Conservation (phyloP, 1,140 invertebrate species). For the Neodiprion pinetum region DNA sequence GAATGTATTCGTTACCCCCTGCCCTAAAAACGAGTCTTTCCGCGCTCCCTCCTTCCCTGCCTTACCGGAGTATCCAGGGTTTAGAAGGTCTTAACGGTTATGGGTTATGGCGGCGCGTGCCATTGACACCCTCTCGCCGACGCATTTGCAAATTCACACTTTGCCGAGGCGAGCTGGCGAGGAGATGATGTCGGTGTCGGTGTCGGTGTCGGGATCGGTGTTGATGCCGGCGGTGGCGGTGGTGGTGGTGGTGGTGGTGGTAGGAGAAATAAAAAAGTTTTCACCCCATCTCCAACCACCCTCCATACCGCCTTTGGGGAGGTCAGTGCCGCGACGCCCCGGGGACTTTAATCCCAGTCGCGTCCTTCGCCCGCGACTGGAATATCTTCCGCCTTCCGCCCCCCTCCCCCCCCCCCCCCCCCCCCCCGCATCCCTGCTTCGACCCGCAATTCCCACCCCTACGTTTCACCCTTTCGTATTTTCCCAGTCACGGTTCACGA, state of each 20-base stretch:
- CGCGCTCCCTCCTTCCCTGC: neutral
- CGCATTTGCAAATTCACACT: constrained; percentile 15
- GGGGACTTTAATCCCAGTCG: neutral
- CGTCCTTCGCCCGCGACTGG: neutral
- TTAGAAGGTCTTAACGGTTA: constrained; percentile 16
- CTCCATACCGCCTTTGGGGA: neutral
- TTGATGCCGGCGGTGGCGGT: neutral
- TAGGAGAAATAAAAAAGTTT: constrained; percentile 6
- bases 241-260: neutral
- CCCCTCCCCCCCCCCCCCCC: too few relatives aligned
- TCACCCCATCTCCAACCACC: constrained; percentile 10
- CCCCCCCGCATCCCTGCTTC: neutral
- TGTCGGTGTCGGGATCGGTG: neutral
- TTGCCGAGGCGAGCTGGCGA: neutral
- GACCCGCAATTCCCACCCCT: neutral
- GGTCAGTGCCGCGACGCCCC: constrained; percentile 6
- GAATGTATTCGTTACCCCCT: too few relatives aligned
- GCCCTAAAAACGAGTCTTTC: neutral
- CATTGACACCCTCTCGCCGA: constrained; percentile 13
- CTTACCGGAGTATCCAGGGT: neutral
- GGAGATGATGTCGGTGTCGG: neutral
- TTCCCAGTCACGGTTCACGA: too few relatives aligned
- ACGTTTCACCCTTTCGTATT: too few relatives aligned
- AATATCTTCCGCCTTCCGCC: neutral
- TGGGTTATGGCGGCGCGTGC: constrained; percentile 16